Evolutionary conservation across 1,140 invertebrate genomes (phyloP).

Genomic region (Agrypnia vestita): DNA sequence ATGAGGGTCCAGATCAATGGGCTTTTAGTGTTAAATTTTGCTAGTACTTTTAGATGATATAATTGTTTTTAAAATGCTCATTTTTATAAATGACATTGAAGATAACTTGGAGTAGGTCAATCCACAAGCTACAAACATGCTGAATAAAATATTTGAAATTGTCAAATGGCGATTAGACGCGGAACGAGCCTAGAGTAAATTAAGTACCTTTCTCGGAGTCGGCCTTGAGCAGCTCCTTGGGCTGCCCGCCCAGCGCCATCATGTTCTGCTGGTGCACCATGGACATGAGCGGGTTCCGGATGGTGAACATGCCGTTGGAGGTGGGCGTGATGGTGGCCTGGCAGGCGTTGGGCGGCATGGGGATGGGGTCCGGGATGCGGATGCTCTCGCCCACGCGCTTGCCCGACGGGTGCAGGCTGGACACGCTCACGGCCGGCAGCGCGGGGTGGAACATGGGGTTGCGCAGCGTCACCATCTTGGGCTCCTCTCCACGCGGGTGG

Average conservation of each 20-base stretch:
- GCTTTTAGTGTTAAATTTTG: no score
- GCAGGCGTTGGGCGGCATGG: conserved; percentile 69
- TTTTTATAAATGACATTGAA: no score
- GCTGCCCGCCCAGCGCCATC: conserved; percentile 60
- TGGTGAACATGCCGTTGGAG: conserved; percentile 83
- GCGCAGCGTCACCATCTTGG: conserved; percentile 83
- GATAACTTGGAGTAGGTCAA: no score
- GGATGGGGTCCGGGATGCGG: conserved; percentile 67
- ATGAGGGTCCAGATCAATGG: no score
- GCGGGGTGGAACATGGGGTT: conserved; percentile 81
- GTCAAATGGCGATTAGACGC: no score
- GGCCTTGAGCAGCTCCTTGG: conserved; percentile 49
- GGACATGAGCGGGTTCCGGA: conserved; percentile 79
- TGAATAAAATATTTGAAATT: no score
- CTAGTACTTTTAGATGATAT: no score
- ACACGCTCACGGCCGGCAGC: conserved; percentile 66
- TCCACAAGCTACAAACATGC: no score
- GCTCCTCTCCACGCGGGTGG: conserved; percentile 62
- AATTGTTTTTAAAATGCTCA: no score
- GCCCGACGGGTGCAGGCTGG: conserved; percentile 74
- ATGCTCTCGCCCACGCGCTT: conserved; percentile 76
- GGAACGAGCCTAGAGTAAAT: no score
- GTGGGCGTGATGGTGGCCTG: conserved; percentile 71
- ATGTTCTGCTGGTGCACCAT: conserved; percentile 71
- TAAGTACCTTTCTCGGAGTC: no score